Percentiles rank a stretch among this genome's conserved stretches.
These are phyloP conservation scores for Spilarctia lutea DNA, from an alignment of 2,888 invertebrate genomes.

Conservation along the genomic window DNA sequence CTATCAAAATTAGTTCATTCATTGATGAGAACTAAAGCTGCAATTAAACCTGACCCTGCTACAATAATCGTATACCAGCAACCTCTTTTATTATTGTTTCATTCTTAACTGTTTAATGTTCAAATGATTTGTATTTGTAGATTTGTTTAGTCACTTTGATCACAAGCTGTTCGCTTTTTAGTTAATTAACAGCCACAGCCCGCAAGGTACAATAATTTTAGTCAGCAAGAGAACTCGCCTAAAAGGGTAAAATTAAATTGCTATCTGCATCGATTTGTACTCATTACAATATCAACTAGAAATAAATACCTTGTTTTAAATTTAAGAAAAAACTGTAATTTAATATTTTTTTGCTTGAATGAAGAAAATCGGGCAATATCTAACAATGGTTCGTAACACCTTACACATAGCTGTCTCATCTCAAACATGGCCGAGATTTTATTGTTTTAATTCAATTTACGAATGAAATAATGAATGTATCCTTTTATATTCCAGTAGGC, in stretches of 20 bases:
- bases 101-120: neutral
- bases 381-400: too few species aligned
- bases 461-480: neutral
- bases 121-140: neutral
- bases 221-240: too few species aligned
- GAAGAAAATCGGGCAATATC: too few species aligned
- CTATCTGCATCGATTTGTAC: too few species aligned
- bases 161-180: neutral
- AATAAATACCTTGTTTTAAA: too few species aligned
- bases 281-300: too few species aligned
- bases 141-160: neutral
- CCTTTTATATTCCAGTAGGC: neutral
- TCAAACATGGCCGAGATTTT: neutral
- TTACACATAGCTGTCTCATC: neutral
- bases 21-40: slow-evolving; percentile 2
- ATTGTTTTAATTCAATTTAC: too few species aligned
- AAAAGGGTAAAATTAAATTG: too few species aligned
- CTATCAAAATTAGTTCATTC: slow-evolving; percentile 26
- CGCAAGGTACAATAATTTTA: too few species aligned
- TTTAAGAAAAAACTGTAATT: too few species aligned
- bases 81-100: neutral
- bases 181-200: neutral
- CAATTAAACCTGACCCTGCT: neutral
- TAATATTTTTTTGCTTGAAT: too few species aligned
- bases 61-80: neutral